These are phyloP conservation scores for Drosophila serrata DNA, from an alignment of 1,140 invertebrate genomes.

Conservation along the genomic window DNA sequence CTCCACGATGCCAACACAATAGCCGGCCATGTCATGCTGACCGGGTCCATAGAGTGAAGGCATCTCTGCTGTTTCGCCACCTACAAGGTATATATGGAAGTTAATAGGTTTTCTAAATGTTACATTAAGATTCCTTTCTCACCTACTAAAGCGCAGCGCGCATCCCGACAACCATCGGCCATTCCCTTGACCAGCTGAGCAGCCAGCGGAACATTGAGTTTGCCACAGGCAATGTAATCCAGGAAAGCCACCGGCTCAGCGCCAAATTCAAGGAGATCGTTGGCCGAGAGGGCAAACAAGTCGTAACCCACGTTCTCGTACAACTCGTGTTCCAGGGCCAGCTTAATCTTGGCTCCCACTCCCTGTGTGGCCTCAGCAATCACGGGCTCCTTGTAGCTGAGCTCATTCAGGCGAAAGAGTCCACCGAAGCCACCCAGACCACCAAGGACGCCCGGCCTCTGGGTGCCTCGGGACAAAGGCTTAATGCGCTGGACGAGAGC, in stretches of 20 bases:
- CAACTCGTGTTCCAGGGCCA: conserved; percentile 92
- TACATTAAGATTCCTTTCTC: conserved; percentile 33
- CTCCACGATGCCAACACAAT: conserved; percentile 95
- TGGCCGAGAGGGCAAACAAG: conserved; percentile 99
- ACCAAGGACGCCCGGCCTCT: conserved; percentile 91
- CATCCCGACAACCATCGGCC: conserved; percentile 93
- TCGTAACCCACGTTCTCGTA: conserved; percentile 97
- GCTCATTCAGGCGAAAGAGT: conserved; percentile 91
- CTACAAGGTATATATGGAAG: conserved; percentile 85
- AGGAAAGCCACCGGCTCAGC: conserved; percentile 98
- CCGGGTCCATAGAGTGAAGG: conserved; percentile 93
- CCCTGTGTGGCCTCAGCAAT: conserved; percentile 96
- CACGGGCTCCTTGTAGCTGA: conserved; percentile 91
- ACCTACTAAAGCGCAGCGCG: conserved; percentile 96
- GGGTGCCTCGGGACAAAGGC: conserved; percentile 89
- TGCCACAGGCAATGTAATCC: conserved; percentile 98
- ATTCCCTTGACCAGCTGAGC: conserved; percentile 93
- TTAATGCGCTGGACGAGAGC: conserved; percentile 94
- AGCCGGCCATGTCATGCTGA: conserved; percentile 97
- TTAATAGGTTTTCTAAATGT: background rate
- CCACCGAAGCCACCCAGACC: conserved; percentile 97
- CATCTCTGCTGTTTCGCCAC: conserved; percentile 98
- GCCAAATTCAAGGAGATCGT: conserved; percentile 97
- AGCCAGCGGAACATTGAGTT: conserved; percentile 91
- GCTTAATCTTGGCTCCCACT: conserved; percentile 97